A percentile compares a stretch with the other conserved stretches of the same genome.
Evolutionary conservation across 2,797 vertebrate genomes (phyloP).

Genomic region (Brachyalestes nurse): DNA sequence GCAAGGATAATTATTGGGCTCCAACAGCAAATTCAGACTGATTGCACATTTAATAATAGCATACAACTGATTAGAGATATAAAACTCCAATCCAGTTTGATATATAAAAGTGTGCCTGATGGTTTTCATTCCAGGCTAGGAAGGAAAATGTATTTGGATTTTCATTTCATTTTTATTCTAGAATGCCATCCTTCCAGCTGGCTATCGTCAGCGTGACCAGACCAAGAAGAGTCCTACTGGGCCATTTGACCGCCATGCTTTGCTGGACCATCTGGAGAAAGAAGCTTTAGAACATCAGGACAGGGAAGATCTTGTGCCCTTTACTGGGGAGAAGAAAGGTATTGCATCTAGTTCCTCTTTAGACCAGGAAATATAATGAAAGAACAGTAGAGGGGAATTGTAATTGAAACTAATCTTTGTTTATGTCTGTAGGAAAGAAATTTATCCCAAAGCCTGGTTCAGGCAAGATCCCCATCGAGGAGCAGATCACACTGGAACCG

Average conservation of each 20-base stretch:
- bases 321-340: constrained; percentile 95
- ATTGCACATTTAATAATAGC: background rate
- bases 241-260: constrained; percentile 84
- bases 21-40: background rate
- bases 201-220: constrained; percentile 90
- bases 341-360: background rate
- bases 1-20: background rate
- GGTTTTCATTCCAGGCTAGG: background rate
- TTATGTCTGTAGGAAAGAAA: constrained; percentile 79
- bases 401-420: constrained; percentile 14
- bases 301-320: constrained; percentile 91
- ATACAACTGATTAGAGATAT: background rate
- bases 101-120: background rate
- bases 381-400: background rate
- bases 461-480: constrained; percentile 81
- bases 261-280: constrained; percentile 91
- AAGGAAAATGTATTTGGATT: background rate
- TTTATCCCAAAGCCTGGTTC: constrained; percentile 83
- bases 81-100: background rate
- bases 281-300: constrained; percentile 85
- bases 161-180: constrained; percentile 61
- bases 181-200: constrained; percentile 94
- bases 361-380: background rate
- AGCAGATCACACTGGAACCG: constrained; percentile 91
- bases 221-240: constrained; percentile 92